Percentiles rank a stretch among this genome's conserved stretches.
These are phyloP conservation scores for Stegana nigrithorax DNA, from an alignment of 2,888 invertebrate species.

Conservation along the genomic window DNA sequence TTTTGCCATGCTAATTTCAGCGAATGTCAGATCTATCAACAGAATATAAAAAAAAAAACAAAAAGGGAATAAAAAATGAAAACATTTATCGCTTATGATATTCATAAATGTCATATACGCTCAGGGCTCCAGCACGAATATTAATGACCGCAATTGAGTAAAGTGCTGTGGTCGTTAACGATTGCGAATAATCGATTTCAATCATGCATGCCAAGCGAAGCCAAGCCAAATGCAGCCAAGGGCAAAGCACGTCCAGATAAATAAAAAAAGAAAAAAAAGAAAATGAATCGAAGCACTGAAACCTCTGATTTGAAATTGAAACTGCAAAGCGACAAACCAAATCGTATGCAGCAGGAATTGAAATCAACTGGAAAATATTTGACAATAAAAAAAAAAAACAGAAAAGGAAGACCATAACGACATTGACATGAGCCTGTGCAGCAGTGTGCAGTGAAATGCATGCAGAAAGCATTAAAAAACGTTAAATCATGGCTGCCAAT, in stretches of 20 bases:
- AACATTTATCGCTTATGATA: conserved; percentile 4
- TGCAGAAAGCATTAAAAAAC: conserved; percentile 49
- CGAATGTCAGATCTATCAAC: background rate
- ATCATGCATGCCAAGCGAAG: background rate
- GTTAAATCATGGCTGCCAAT: conserved; percentile 57
- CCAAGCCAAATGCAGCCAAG: background rate
- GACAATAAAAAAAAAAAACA: background rate
- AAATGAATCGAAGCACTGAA: too few species aligned
- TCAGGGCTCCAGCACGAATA: background rate
- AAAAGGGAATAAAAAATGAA: background rate
- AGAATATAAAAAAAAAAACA: background rate
- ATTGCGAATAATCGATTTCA: conserved; percentile 12
- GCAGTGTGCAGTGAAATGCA: too few species aligned
- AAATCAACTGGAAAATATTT: background rate
- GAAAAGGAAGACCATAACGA: background rate
- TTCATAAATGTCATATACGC: background rate
- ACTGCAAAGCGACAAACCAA: background rate
- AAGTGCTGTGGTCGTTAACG: conserved; percentile 13
- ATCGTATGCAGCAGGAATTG: background rate
- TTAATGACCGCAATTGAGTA: conserved; percentile 18
- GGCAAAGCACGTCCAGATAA: background rate
- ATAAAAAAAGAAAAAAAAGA: too few species aligned
- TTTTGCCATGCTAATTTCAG: background rate
- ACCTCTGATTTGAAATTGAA: background rate
- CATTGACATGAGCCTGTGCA: conserved; percentile 7